Conservation (phyloP, 2,888 invertebrate genomes). For the Andrena hattorfiana region DNA sequence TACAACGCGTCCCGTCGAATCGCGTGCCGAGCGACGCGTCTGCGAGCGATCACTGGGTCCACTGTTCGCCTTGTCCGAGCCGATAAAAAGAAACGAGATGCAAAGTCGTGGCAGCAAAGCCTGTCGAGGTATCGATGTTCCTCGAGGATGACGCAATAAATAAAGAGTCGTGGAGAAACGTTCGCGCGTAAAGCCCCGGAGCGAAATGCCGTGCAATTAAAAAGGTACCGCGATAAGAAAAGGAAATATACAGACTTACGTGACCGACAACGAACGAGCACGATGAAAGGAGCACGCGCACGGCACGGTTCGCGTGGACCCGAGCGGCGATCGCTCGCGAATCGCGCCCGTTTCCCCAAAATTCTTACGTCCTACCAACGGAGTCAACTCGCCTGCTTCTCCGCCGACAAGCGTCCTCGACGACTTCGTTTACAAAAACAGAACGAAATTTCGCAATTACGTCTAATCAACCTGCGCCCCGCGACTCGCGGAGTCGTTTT, state of each 20-base stretch:
- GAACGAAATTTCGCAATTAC: constrained; percentile 64
- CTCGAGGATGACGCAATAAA: constrained; percentile 3
- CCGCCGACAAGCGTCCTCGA: constrained; percentile 21
- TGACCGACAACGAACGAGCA: background rate
- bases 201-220: background rate
- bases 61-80: background rate
- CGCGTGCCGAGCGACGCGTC: constrained; percentile 63
- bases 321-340: constrained; percentile 53
- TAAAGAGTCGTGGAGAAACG: background rate
- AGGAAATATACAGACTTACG: background rate
- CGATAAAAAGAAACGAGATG: background rate
- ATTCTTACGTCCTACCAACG: constrained; percentile 29
- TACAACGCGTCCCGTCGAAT: constrained; percentile 73
- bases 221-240: background rate
- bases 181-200: too few relatives aligned
- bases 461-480: constrained; percentile 67
- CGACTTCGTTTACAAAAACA: constrained; percentile 59
- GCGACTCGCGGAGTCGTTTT: constrained; percentile 71
- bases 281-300: background rate
- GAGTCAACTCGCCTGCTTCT: constrained; percentile 6
- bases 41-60: constrained; percentile 64
- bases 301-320: background rate
- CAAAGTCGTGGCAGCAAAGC: background rate
- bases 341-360: constrained; percentile 49
- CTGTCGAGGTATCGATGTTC: background rate